Evolutionary conservation across 2,113 vertebrate species (phyloP), one percentile per base, ranked within the genome.

Genomic region (Brachirus orientalis): DNA sequence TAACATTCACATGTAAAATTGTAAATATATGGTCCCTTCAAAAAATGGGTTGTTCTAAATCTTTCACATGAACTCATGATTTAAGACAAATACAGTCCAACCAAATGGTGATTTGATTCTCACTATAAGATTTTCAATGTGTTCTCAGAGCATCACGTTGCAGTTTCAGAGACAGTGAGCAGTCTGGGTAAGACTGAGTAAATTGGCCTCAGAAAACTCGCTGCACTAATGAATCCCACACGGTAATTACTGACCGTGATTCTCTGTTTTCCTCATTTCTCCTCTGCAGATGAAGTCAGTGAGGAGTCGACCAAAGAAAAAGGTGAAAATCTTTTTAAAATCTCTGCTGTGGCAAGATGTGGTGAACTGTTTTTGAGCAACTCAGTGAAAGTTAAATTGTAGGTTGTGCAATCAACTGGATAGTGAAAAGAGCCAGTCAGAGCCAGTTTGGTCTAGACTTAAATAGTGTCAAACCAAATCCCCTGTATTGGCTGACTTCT

Each of bases 281-380:
- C 14, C 19, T 33, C 43, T 47, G 50, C 79, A 93, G 89, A 83
- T 44, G 72, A 83, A 14, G 2, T 11, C 37, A 57, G 3, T 66
- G 55, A 79, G 19, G 68, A 86, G 48, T 53, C 66, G 58, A 51
- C 60, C 22, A 74, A 70, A 40, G 60, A 88, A 28, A 33, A 66
- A 86, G 86, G 83, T 90, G 52, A 72, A 35, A 40, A 63, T 28
- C 3, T 11, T n/a, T n/a, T n/a, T n/a, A n/a, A n/a, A n/a, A n/a
- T n/a, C n/a, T n/a, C 80, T 84, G 73, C 80, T 75, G 40, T 40
- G 75, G 58, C 77, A 44, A 62, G 41, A 75, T 77, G 80, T 80
- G 79, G 79, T 69, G 53, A 57, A 51, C 28, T 72, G 72, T 28
- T 75, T 82, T 77, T 58, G 36, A 69, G 50, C 53, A 61, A 66